Base-by-base conservation (phyloP, 2,888 invertebrate genomes). In the Cabera pusaria region DNA sequence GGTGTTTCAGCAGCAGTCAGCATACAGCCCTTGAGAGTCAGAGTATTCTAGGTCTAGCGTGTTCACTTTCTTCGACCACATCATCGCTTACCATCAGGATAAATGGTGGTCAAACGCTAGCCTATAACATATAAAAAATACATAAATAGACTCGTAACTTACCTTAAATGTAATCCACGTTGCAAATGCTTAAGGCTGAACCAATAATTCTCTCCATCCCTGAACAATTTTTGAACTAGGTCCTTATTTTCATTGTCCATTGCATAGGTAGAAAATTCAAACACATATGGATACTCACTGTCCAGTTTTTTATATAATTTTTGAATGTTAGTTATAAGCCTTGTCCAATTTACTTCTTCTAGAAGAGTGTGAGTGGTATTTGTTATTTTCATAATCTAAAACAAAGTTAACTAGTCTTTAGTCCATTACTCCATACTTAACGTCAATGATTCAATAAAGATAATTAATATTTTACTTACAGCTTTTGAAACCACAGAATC, bases 281-380 rank as follows among this genome's bases (percentile, higher is more conserved):
- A 77, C 1, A 88, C 22, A 42, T 86, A 88, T 0, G 86, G 74
- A 36, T 83, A 85, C 25, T 82, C 78, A 0, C 45, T 42, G 7
- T 79, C 64, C 3, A 87, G 35, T 19, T 66, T 77, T 0, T 67
- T 44, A 42, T 83, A 85, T 0, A 88, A 44, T 0, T 56, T 49
- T 42, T 81, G 80, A 1, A 88, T 41, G 6, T 64, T 75, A 27
- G 54, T 72, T 22, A 87, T 81, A 0, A 88, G 63, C 14, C 52
- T 50, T 0, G 76, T 77, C 87, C 88, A 88, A 33, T 83, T 61
- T 0, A 85, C 62, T 9, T 60, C 59, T 2, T 62, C 64, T 6
- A 68, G 9, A 0, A 61, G 22, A 2, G 54, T 45, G 41, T 70
- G 69, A 0, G 60, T 44, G 0, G 70, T 56, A 4, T 63, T 63